Conservation (phyloP, 2,888 invertebrate species). For the Syrista parreyssii region DNA sequence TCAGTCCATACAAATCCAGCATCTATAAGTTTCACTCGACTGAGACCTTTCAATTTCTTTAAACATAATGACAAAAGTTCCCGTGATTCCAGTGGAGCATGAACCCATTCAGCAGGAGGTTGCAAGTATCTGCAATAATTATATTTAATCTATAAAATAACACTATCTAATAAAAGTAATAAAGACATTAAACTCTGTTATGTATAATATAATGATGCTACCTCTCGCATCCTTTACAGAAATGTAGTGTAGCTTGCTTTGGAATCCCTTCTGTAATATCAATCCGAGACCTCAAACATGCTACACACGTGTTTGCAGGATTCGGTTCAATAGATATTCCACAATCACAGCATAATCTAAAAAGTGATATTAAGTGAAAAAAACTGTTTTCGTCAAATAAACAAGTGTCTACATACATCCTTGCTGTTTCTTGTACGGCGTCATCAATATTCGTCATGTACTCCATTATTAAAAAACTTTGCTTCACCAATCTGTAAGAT, state of each 20-base stretch:
- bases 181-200: background rate
- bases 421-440: background rate
- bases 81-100: conserved; percentile 87
- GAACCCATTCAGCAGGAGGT: conserved; percentile 91
- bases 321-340: conserved; percentile 93
- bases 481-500: background rate
- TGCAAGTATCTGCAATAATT: conserved; percentile 78
- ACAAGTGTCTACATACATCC: background rate
- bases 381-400: background rate
- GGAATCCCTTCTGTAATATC: conserved; percentile 98
- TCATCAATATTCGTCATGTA: background rate
- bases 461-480: background rate
- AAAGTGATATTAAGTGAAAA: background rate
- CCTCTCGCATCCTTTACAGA: conserved; percentile 94
- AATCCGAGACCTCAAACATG: conserved; percentile 88
- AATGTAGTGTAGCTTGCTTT: conserved; percentile 90
- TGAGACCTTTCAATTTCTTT: conserved; percentile 90
- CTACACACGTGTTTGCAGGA: conserved; percentile 97
- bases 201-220: conserved; percentile 50
- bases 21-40: conserved; percentile 90
- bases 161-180: background rate
- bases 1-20: conserved; percentile 99
- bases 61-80: conserved; percentile 91
- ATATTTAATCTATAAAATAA: background rate
- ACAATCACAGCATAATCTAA: conserved; percentile 93